Evolutionary conservation across 2,113 vertebrate species (phyloP), one percentile per base, ranked within the genome.

Genomic region (Lynx canadensis): DNA sequence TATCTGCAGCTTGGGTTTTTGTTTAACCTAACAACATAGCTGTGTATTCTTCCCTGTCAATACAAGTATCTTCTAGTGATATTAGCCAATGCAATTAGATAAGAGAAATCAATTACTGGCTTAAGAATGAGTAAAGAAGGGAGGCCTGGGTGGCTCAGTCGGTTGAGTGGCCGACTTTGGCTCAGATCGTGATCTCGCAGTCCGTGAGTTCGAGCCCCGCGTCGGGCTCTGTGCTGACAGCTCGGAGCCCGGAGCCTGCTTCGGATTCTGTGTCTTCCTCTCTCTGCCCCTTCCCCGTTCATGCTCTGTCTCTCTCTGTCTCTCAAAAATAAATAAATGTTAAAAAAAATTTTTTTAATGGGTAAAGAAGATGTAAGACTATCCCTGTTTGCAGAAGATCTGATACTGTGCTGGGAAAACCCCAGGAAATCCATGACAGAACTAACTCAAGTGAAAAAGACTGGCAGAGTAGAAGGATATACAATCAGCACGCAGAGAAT

Each of bases 41-140:
- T 90, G 16, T 41, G 11, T 8, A 19, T 78, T 65, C 68, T 55
- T 18, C 29, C 52, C 25, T 69, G 82, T 83, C 36, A 83, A 5
- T 66, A 50, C 36, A 66, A 29, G 82, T 33, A 18, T 82, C 52
- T 78, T 86, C 78, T 83, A 68, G 91, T 55, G 41, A 41, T 63
- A 25, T 71, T 83, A 73, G 27, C 76, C 69, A 55, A 83, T 94
- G 82, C 82, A 96, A 16, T 91, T 91, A 87, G 48, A 82, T 29
- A 83, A 50, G 81, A 78, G 41, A 93, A 95, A 78, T 55, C n/a
- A 94, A 68, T 82, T 23, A 63, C 15, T 1, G 12, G 6, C 13
- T 13, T 57, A 93, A 87, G 60, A 93, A 57, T 71, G 25, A 38
- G 31, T 81, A 50, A 57, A 85, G 48, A 84, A 33, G 48, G 55